Evolutionary conservation across 2,888 invertebrate species (phyloP), one percentile per base, ranked within the genome.

Genomic region (Ctenicera cuprea): DNA sequence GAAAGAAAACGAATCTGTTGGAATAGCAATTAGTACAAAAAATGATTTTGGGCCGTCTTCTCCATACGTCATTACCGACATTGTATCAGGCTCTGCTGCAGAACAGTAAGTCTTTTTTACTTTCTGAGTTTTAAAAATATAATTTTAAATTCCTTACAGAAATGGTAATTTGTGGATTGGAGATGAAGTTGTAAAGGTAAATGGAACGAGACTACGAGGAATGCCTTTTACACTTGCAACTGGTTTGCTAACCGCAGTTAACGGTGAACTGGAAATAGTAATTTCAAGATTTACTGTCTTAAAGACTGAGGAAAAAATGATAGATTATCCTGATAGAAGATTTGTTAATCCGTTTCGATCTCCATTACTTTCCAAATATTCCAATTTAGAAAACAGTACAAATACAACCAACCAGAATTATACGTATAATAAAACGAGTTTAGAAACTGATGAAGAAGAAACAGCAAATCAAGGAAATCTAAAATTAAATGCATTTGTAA

Each of bases 141-240:
- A 41, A 2, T 5, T 41, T 20, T 20, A 14, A n/a, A 33, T 57
- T 30, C 26, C 33, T 83, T 87, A 69, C 83, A 94, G 95, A 87
- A 94, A 95, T 85, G 95, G 95, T 18, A 90, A 94, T 80, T 89
- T 97, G 75, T 90, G 92, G 81, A 90, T 95, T 72, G 96, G 96
- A 12, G 97, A 97, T 87, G 95, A 97, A 89, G 94, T 97, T 77
- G 93, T 97, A 11, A 94, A 95, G 87, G 94, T 96, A 33, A 97
- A 97, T 86, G 96, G 96, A 9, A 92, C 91, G 82, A 92, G 95
- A 76, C 87, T 97, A 73, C 90, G 94, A 76, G 94, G 94, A 0
- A 89, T 95, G 68, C 90, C 92, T 50, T 91, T 92, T 5, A 87
- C 91, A 71, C 90, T 91, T 82, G 93, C 92, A 1, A 83, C 86